Evolutionary conservation across 92 coral and sea anemone genomes (phyloP), one percentile per base, ranked within the genome.

Genomic region (Porites rus): DNA sequence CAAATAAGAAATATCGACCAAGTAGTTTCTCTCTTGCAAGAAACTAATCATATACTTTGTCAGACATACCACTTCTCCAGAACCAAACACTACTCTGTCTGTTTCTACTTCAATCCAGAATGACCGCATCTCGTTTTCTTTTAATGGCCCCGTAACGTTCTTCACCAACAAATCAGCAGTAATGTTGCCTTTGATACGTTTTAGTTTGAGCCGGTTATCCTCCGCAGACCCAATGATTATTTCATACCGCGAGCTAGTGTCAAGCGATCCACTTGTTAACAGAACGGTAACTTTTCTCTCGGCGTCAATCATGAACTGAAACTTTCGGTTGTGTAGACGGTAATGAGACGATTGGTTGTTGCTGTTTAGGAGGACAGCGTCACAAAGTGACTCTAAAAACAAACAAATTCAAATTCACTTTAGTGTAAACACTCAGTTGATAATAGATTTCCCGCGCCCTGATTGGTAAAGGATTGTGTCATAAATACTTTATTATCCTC

Each of bases 101-200:
- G 52, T 86, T 19, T 75, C 87, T 58, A 87, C 65, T 58, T 91
- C 96, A 7, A 93, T 62, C 96, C 96, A 92, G 51, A 90, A 91
- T 22, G 83, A 76, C 12, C 72, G 76, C 78, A 12, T 69, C 16
- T 77, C 74, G 65, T 61, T 79, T 54, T 58, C 81, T 53, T 53
- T 83, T 22, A 61, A 28, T 43, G 91, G 85, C 6, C 46, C 64
- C 20, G 90, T 54, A 24, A 65, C 77, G 56, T 75, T 74, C 4
- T 18, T 56, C 7, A 38, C 70, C 72, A 69, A 12, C 64, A 68
- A 14, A 13, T 78, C 87, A 28, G 70, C 73, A 22, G 8, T 75
- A 18, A 51, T 43, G 60, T 74, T 65, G 8, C 77, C 80, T 6
- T 65, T 50, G 16, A 62, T 58, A 43, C 92, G 76, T 31, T 58